These are phyloP conservation scores for Hydractinia echinata DNA, from an alignment of 30 jellyfish, hydroid and myxozoan genomes.

Conservation along the genomic window DNA sequence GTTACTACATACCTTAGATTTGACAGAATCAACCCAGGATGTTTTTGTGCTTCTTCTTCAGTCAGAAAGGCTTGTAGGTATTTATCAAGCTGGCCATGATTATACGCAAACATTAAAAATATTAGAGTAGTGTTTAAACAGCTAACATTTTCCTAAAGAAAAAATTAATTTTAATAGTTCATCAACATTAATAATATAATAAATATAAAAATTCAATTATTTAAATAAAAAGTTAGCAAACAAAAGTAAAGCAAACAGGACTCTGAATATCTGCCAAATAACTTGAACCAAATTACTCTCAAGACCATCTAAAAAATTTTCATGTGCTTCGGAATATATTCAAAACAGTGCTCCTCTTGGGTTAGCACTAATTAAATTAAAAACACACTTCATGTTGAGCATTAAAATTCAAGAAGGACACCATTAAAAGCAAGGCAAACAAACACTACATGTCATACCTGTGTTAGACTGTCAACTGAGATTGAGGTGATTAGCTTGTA, in stretches of 20 bases:
- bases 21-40: conserved; percentile 89
- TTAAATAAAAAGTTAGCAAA: background rate
- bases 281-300: too few species aligned
- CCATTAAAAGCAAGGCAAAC: background rate
- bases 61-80: conserved; percentile 91
- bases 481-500: conserved; percentile 88
- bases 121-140: conserved; percentile 92
- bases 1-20: conserved; percentile 61
- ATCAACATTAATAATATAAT: background rate
- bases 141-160: conserved; percentile 89
- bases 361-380: conserved; percentile 48
- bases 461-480: conserved; percentile 95
- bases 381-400: background rate
- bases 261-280: too few species aligned
- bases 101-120: conserved; percentile 91
- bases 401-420: too few species aligned
- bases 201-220: background rate
- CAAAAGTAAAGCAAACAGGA: background rate
- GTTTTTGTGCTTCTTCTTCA: conserved; percentile 94
- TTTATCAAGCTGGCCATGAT: conserved; percentile 73
- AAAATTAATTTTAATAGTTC: background rate
- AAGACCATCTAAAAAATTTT: too few species aligned
- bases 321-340: too few species aligned
- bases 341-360: conserved; percentile 39
- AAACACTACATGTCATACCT: conserved; percentile 44